Percentiles rank a stretch among this genome's conserved stretches.
Conservation (phyloP, 2,113 vertebrate genomes). For the Pygoscelis adeliae region DNA sequence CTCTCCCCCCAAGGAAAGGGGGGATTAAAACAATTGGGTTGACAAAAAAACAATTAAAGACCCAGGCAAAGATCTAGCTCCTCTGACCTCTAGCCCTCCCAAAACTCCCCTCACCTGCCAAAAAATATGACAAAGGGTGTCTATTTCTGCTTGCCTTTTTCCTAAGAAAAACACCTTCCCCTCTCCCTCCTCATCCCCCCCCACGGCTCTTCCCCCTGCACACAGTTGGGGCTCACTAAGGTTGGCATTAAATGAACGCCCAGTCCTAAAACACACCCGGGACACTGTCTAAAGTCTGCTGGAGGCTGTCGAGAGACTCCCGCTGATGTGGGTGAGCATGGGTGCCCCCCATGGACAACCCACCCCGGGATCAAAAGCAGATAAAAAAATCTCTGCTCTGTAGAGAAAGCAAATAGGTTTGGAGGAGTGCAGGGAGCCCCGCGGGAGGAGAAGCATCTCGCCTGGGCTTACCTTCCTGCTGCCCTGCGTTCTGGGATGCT, state of each 20-base stretch:
- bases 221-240: background rate
- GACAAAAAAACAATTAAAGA: background rate
- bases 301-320: background rate
- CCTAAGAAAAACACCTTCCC: slow-evolving; percentile 33
- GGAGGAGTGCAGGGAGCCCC: background rate
- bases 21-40: background rate
- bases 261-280: background rate
- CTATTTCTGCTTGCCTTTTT: slow-evolving; percentile 38
- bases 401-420: background rate
- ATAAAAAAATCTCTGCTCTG: background rate
- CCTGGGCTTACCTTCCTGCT: slow-evolving; percentile 53
- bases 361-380: background rate
- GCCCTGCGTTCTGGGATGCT: background rate
- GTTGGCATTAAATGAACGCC: background rate
- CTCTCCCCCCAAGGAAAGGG: background rate
- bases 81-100: background rate
- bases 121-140: slow-evolving; percentile 36
- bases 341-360: background rate
- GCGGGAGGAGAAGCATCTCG: background rate
- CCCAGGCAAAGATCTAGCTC: background rate
- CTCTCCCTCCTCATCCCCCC: background rate
- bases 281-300: background rate
- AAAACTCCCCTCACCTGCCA: slow-evolving; percentile 9
- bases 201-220: background rate
- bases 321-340: background rate